These are phyloP conservation scores for Dysdera silvatica DNA, from an alignment of 1,140 invertebrate species.

Conservation along the genomic window DNA sequence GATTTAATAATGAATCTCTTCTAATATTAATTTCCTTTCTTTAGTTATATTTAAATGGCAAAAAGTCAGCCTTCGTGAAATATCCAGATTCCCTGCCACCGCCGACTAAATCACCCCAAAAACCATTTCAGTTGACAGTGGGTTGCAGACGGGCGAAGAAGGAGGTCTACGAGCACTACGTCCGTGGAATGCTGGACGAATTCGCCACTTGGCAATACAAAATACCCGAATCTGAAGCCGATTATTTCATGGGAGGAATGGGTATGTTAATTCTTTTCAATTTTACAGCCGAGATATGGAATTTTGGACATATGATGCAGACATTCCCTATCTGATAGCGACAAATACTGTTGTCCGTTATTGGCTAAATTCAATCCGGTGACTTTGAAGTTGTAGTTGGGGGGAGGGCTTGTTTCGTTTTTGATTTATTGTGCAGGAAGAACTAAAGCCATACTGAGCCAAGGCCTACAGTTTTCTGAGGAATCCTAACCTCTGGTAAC, in stretches of 20 bases:
- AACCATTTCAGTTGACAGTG: constrained; percentile 31
- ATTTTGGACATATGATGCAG: no score
- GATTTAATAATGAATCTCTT: background rate
- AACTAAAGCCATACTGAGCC: no score
- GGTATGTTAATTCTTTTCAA: constrained; percentile 28
- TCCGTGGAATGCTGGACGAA: constrained; percentile 34
- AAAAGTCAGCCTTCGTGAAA: constrained; percentile 16
- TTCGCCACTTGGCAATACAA: constrained; percentile 34
- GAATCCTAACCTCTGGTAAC: no score
- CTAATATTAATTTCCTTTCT: background rate
- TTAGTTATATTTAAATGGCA: constrained; percentile 32
- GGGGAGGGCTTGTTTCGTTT: no score
- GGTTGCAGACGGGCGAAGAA: constrained; percentile 31
- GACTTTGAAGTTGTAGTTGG: no score
- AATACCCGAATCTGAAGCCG: constrained; percentile 23
- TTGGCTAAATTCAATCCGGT: no score
- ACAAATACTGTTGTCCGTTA: no score
- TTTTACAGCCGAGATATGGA: no score
- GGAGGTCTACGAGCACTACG: constrained; percentile 28
- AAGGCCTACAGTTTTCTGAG: no score
- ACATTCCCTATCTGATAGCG: no score
- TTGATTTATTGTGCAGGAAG: no score
- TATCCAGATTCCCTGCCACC: constrained; percentile 17
- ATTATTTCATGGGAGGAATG: constrained; percentile 35
- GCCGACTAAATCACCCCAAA: constrained; percentile 6